Conservation (phyloP, 2,888 invertebrate species). For the Yponomeuta sedellus region DNA sequence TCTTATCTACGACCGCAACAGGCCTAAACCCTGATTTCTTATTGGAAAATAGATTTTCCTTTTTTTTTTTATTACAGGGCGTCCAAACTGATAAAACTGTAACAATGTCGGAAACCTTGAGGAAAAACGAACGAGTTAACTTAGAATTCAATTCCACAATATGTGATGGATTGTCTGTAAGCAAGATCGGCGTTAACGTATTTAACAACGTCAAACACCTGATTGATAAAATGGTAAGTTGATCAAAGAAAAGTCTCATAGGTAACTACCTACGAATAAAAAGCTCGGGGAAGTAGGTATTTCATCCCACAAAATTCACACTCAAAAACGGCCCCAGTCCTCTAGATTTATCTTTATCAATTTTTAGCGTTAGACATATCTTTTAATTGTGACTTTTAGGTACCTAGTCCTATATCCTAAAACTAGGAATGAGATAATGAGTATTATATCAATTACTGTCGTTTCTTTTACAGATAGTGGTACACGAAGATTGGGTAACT, state of each 20-base stretch:
- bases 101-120: constrained; percentile 60
- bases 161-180: constrained; percentile 84
- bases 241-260: neutral
- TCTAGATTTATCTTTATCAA: no score
- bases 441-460: no score
- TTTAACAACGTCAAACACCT: constrained; percentile 55
- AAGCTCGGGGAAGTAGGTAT: no score
- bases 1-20: no score
- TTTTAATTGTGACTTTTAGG: no score
- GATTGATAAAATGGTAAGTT: constrained; percentile 62
- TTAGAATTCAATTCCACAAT: constrained; percentile 81
- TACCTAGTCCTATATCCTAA: neutral
- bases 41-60: no score
- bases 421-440: neutral
- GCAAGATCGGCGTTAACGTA: constrained; percentile 57
- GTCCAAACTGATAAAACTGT: constrained; percentile 57
- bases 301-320: no score
- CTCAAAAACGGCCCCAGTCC: no score
- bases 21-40: no score
- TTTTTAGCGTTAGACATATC: no score
- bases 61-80: constrained; percentile 36
- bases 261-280: no score
- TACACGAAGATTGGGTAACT: constrained; percentile 90
- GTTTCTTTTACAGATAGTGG: constrained; percentile 76
- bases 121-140: constrained; percentile 83